These are phyloP conservation scores for Chromis chromis DNA, from an alignment of 2,797 vertebrate genomes.

Conservation along the genomic window DNA sequence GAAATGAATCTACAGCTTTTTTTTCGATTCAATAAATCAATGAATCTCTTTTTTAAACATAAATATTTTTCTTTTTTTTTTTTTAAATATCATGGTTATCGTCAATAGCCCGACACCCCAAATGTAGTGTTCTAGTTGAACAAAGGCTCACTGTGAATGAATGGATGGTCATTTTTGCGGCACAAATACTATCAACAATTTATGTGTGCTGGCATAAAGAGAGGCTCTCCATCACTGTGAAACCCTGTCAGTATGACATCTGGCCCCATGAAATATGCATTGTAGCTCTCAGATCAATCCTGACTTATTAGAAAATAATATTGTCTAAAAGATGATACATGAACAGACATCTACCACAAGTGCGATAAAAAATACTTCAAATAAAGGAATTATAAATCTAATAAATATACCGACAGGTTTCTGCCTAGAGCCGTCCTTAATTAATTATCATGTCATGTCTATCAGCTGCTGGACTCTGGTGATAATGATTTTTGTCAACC, in stretches of 20 bases:
- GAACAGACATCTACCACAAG: constrained; percentile 15
- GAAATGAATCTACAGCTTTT: background rate
- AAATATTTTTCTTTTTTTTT: too few relatives aligned
- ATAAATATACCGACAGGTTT: constrained; percentile 35
- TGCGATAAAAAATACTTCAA: constrained; percentile 40
- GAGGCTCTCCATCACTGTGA: constrained; percentile 39
- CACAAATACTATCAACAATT: constrained; percentile 27
- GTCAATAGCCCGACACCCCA: too few relatives aligned
- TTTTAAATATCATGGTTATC: too few relatives aligned
- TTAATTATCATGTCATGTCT: constrained; percentile 25
- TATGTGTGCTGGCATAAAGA: constrained; percentile 37
- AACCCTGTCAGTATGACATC: constrained; percentile 38
- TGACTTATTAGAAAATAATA: constrained; percentile 51
- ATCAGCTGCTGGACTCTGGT: constrained; percentile 6
- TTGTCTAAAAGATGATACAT: constrained; percentile 41
- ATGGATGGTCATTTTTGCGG: constrained; percentile 26
- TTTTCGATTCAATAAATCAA: constrained; percentile 12
- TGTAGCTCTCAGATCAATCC: constrained; percentile 38
- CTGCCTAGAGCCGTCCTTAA: constrained; percentile 29
- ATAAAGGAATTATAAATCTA: constrained; percentile 38
- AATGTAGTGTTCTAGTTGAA: background rate
- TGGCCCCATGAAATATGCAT: constrained; percentile 43
- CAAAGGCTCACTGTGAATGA: constrained; percentile 35
- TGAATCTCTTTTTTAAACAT: constrained; percentile 5
- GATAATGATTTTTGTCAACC: constrained; percentile 15